Evolutionary conservation across 2,113 vertebrate species (phyloP).

Genomic region (Herpailurus yagouaroundi): DNA sequence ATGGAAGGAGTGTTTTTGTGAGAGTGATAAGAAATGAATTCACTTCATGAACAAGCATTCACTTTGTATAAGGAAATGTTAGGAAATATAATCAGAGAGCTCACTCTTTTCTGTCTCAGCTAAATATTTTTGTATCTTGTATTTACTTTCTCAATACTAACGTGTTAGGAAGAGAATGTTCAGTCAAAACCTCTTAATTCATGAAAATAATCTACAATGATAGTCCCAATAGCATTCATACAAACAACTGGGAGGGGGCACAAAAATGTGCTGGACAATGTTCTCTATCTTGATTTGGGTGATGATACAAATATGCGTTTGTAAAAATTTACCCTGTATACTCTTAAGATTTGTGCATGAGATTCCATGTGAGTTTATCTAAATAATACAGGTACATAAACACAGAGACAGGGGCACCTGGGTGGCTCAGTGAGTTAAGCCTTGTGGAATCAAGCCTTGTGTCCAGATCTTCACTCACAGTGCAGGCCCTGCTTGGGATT

Average conservation of each 20-base stretch:
- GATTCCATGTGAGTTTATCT: background rate
- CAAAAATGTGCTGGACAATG: background rate
- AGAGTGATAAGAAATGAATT: background rate
- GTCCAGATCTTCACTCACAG: no score
- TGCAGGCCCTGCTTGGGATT: no score
- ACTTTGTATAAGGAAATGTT: background rate
- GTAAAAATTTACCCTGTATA: background rate
- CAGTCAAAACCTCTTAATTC: background rate
- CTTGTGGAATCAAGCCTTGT: no score
- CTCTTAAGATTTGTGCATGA: background rate
- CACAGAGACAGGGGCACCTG: background rate
- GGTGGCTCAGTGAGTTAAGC: no score
- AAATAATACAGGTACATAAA: background rate
- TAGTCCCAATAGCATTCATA: background rate
- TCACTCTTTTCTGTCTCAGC: background rate
- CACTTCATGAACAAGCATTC: background rate
- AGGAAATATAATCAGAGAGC: background rate
- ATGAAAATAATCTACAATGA: background rate
- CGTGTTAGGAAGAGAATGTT: background rate
- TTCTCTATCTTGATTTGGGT: background rate
- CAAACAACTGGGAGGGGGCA: background rate
- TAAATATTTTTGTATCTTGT: background rate
- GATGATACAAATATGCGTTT: background rate
- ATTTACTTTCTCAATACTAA: slow-evolving; percentile 23
- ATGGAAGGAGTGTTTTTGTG: background rate